Evolutionary conservation across 2,113 vertebrate genomes (phyloP), one percentile per base, ranked within the genome.

Genomic region (Callocephalon fimbriatum): DNA sequence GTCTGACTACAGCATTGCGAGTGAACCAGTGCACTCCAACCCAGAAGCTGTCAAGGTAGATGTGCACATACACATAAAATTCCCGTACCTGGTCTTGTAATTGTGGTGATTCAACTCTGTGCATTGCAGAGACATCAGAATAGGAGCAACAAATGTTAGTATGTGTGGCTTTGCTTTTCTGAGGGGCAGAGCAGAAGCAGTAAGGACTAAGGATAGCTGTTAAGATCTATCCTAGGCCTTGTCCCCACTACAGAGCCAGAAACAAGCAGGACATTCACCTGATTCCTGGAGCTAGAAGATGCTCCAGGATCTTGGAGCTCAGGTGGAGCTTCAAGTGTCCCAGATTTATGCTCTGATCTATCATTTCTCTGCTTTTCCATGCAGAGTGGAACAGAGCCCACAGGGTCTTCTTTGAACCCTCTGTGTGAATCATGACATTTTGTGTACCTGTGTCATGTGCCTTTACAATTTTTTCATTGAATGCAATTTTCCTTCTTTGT

Each of bases 51-150:
- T 38, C 8, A 6, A 78, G 38, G 25, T 5, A 61, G 14, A 38
- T 44, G 10, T 70, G 11, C 0, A 0, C 2, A 3, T 26, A 29
- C 15, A 45, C 7, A 54, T 6, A 53, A 37, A 81, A 42, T 67
- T 77, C 13, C 29, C 29, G 7, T 54, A 47, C 59, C 32, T 4
- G 1, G 6, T 62, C 21, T 50, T 63, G 22, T 21, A 62, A 45
- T 58, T 77, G 31, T 63, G 19, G 37, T 71, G 13, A 32, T 84
- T 78, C 32, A 53, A 58, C 12, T 56, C 54, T 63, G 5, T 35
- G 7, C 29, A 44, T 79, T 0, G 0, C 0, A 1, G 40, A 82
- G 32, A 44, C 9, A 17, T 19, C 51, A 51, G 22, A 67, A 40
- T 13, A 42, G 4, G 18, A 81, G 14, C 53, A 81, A 32, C 3